phyloP scores from a whole-genome alignment of 2,888 invertebrate genomes.

The Chymomyza caudatula region DNA sequence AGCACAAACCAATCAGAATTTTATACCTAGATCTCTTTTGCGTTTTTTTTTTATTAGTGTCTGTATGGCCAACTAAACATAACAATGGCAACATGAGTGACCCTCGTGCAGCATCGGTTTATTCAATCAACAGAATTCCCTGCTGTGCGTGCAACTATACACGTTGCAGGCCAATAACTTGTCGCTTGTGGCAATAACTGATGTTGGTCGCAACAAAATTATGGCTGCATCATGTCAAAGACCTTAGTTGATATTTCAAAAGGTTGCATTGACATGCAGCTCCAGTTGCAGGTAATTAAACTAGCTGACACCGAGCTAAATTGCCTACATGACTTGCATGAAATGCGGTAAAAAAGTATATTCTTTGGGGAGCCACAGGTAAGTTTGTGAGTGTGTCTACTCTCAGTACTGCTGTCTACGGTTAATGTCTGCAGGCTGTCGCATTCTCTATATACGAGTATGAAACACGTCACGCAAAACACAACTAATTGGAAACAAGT shows the following conservation, averaged over 20 bases:
- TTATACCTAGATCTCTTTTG: no score
- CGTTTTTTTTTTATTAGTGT: no score
- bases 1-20: no score
- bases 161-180: neutral
- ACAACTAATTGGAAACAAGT: neutral
- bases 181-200: neutral
- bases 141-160: neutral
- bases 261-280: neutral
- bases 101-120: no score
- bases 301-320: constrained; percentile 31
- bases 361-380: neutral
- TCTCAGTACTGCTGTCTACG: neutral
- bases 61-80: no score
- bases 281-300: constrained; percentile 13
- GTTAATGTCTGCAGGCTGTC: neutral
- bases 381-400: neutral
- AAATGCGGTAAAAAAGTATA: constrained; percentile 4
- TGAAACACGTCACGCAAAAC: constrained; percentile 17
- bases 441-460: constrained; percentile 4
- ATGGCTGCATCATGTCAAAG: neutral
- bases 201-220: neutral
- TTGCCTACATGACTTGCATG: constrained; percentile 52
- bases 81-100: no score
- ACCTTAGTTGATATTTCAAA: constrained; percentile 6
- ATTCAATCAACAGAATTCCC: neutral